Evolutionary conservation across 2,113 vertebrate species (phyloP), one percentile per base, ranked within the genome.

Genomic region (Cygnus buccinator): DNA sequence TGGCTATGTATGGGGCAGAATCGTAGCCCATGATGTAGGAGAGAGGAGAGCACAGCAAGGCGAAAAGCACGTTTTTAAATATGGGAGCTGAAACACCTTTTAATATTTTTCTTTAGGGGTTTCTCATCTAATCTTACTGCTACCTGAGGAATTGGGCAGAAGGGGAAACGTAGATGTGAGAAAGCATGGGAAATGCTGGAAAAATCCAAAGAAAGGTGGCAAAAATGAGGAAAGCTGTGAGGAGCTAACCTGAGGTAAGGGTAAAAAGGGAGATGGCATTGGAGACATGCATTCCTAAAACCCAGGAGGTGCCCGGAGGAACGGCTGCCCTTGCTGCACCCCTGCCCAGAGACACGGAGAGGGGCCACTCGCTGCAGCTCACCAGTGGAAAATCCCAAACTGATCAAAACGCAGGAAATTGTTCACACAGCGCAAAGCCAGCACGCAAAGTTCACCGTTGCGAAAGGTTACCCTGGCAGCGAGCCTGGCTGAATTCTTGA

Each of bases 331-430:
- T 80, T 33, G 25, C 29, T 63, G 43, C 57, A 78, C 13, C n/a
- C 57, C 1, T 0, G 22, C 11, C 74, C 0, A 1, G 66, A 28
- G 86, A 10, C 28, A 94, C 62, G 67, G 72, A 3, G 2, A 86
- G 35, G 29, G 21, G 80, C 55, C 5, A 1, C 57, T 79, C 5
- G 0, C 61, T 39, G 12, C 67, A 63, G 59, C 5, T 10, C 7
- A 35, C 85, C 55, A 75, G 72, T 41, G 87, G 61, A 92, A 96
- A 89, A 92, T 87, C 31, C 68, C 44, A 70, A 84, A 84, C 22
- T 20, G 37, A 41, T 80, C 66, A 88, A 90, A 80, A 11, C 3
- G 3, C 11, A 62, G 20, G 26, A 20, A 70, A 48, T 31, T 22
- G 22, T 86, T 94, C 66, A 71, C 4, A 9, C 39, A 37, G 33